A percentile compares a stretch with the other conserved stretches of the same genome.
These are phyloP conservation scores for Hyperopisus bebe DNA, from an alignment of 2,113 vertebrate species.

Conservation along the genomic window DNA sequence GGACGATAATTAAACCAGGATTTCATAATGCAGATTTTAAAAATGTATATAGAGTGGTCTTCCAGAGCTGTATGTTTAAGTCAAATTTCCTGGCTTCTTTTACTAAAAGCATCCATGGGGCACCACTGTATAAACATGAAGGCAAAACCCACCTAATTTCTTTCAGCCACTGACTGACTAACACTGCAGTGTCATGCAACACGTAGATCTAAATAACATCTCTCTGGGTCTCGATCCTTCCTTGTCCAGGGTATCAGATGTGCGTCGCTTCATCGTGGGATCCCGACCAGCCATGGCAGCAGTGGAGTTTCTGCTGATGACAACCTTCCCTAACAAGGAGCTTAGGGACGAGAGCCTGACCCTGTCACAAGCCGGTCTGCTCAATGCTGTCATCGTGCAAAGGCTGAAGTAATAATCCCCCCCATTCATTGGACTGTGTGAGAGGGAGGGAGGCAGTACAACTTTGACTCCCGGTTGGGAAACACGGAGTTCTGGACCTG, in stretches of 20 bases:
- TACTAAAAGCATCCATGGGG: not conserved
- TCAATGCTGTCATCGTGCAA: constrained; percentile 96
- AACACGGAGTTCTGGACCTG: not conserved
- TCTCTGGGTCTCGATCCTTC: not conserved
- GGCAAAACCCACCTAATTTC: not conserved
- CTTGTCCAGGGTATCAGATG: constrained; percentile 76
- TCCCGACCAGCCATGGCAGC: constrained; percentile 86
- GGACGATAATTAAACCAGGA: not conserved
- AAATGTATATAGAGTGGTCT: not conserved
- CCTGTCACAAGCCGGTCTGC: constrained; percentile 90
- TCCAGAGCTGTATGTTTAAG: not conserved
- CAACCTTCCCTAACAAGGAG: constrained; percentile 96
- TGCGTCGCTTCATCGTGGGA: constrained; percentile 81
- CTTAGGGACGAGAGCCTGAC: constrained; percentile 86
- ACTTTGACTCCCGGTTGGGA: constrained; percentile 16
- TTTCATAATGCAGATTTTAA: not conserved
- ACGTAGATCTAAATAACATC: not conserved
- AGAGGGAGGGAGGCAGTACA: constrained; percentile 23
- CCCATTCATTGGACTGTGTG: constrained; percentile 18
- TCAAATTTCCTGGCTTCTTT: not conserved
- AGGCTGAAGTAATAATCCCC: constrained; percentile 70
- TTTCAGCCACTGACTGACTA: not conserved
- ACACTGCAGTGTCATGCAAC: not conserved
- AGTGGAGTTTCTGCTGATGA: constrained; percentile 90
- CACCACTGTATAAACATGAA: not conserved